Conservation (phyloP, 2,888 invertebrate genomes). For the Nysson spinosus region DNA sequence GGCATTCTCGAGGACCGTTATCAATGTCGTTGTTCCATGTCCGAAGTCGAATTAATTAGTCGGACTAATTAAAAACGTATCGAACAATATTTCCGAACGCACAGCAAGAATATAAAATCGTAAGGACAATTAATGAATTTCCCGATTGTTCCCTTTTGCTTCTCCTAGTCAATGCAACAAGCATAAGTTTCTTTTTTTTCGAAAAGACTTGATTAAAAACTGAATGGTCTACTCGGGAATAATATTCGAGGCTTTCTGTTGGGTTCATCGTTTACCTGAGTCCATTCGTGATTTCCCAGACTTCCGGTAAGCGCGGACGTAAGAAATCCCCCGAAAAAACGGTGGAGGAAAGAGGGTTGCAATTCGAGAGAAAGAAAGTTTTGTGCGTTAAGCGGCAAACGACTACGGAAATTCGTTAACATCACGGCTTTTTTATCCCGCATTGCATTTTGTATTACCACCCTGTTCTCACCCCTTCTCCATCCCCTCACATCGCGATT, state of each 20-base stretch:
- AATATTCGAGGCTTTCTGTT: constrained; percentile 32
- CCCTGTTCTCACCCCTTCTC: background rate
- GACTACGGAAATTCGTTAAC: constrained; percentile 42
- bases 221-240: constrained; percentile 39
- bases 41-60: too few relatives aligned
- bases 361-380: constrained; percentile 42
- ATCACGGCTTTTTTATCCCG: constrained; percentile 26
- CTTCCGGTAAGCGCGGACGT: constrained; percentile 18
- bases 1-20: too few relatives aligned
- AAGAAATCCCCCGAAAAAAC: constrained; percentile 9
- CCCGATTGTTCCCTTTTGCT: constrained; percentile 16
- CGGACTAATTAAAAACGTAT: too few relatives aligned
- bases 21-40: too few relatives aligned
- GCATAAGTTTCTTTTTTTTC: constrained; percentile 34
- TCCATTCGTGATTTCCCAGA: constrained; percentile 22
- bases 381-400: constrained; percentile 17
- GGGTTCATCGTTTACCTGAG: constrained; percentile 2
- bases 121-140: constrained; percentile 51
- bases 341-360: constrained; percentile 26
- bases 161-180: constrained; percentile 14
- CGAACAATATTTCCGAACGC: too few relatives aligned
- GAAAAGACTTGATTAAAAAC: constrained; percentile 61
- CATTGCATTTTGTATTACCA: constrained; percentile 8
- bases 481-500: background rate
- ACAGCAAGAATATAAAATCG: constrained; percentile 36